Evolutionary conservation across 2,113 vertebrate species (phyloP).

Genomic region (Cnemophilus loriae): DNA sequence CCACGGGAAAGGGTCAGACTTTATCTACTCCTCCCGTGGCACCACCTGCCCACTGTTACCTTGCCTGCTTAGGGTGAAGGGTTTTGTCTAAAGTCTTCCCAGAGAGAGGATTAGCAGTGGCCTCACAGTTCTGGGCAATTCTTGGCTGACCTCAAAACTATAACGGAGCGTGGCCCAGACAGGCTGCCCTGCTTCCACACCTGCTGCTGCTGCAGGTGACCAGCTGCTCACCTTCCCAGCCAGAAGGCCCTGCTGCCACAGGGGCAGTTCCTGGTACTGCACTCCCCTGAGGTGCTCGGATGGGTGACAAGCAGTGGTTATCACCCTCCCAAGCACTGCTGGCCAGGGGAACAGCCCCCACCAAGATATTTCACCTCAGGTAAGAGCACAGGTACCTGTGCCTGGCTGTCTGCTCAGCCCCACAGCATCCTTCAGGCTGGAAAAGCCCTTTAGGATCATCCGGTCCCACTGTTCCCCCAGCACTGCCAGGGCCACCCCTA

Average conservation of each 20-base stretch:
- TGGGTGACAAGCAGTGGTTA: fast-evolving
- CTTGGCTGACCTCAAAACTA: constrained; percentile 35
- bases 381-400: background rate
- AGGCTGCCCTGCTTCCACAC: background rate
- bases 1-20: background rate
- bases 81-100: background rate
- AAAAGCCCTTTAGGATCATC: background rate
- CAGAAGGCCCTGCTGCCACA: background rate
- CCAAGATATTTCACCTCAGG: background rate
- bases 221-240: background rate
- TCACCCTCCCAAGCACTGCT: background rate
- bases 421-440: background rate
- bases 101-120: constrained; percentile 4
- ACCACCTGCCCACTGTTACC: background rate
- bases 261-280: fast-evolving
- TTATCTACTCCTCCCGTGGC: background rate
- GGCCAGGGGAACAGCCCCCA: background rate
- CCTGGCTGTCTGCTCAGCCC: background rate
- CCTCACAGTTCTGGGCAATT: background rate
- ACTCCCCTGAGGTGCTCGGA: fast-evolving
- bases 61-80: background rate
- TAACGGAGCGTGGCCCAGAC: background rate
- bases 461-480: background rate
- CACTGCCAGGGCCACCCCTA: background rate
- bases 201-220: background rate